Percentiles rank a stretch among this genome's conserved stretches.
Conservation (phyloP, 2,113 vertebrate species). For the Grallaria varia region DNA sequence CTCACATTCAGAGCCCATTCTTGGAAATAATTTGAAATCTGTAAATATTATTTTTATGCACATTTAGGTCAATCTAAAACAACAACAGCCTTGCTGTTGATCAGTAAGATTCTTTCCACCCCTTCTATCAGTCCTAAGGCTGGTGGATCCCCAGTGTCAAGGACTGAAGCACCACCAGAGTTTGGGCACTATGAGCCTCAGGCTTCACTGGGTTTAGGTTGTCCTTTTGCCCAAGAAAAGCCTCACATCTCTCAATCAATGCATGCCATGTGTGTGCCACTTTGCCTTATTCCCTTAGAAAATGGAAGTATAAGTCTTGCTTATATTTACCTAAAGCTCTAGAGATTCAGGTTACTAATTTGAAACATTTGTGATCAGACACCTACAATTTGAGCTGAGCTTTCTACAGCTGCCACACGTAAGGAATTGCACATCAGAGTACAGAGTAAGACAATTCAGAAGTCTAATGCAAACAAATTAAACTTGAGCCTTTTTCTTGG, state of each 20-base stretch:
- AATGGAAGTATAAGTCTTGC: neutral
- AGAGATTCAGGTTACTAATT: neutral
- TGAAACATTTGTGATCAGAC: neutral
- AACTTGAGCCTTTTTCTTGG: neutral
- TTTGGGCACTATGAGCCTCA: neutral
- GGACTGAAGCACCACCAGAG: neutral
- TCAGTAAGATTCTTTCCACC: neutral
- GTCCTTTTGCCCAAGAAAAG: neutral
- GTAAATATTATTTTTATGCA: neutral
- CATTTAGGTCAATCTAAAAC: neutral
- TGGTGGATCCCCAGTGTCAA: neutral
- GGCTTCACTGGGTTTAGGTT: neutral
- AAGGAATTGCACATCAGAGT: accelerated
- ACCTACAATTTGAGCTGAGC: neutral
- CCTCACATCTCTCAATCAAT: neutral
- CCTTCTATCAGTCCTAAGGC: neutral
- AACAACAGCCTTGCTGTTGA: no score
- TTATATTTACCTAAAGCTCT: neutral
- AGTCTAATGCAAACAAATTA: accelerated
- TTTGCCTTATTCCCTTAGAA: neutral
- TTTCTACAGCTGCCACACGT: neutral
- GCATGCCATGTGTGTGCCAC: accelerated
- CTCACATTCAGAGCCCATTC: neutral
- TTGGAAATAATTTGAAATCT: neutral
- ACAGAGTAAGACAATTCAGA: neutral